phyloP scores from a whole-genome alignment of 2,888 invertebrate species.

The Allolobophora icterica region DNA sequence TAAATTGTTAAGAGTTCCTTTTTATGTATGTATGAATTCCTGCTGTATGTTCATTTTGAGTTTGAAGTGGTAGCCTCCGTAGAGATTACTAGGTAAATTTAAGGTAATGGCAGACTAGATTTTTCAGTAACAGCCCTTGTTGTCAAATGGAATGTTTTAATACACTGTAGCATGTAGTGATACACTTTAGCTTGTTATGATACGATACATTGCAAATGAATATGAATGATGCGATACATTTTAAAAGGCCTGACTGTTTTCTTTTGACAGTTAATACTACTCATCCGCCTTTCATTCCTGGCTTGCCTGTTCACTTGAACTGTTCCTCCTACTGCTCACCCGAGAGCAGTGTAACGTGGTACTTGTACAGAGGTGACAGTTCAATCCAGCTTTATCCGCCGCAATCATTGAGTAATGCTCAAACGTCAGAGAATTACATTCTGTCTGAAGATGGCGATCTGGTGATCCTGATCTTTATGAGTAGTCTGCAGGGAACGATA shows the following conservation, averaged over 20 bases:
- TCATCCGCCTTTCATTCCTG: background rate
- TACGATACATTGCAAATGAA: too few relatives aligned
- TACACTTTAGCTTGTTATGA: background rate
- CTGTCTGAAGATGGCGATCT: background rate
- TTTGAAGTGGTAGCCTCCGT: background rate
- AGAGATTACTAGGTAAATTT: background rate
- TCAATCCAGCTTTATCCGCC: background rate
- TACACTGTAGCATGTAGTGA: background rate
- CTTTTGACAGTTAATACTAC: background rate
- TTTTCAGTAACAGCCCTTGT: background rate
- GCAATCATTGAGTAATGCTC: background rate
- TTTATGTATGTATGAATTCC: background rate
- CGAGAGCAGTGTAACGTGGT: background rate
- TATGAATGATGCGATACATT: background rate
- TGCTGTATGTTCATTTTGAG: background rate
- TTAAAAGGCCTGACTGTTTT: background rate
- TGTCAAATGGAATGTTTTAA: background rate
- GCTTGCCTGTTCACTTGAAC: slow-evolving; percentile 18
- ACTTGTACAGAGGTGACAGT: background rate
- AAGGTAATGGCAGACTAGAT: background rate
- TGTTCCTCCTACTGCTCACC: slow-evolving; percentile 5
- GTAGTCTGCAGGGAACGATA: background rate
- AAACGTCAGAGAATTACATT: background rate
- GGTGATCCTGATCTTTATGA: slow-evolving; percentile 4
- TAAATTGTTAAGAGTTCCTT: background rate